phyloP scores from a whole-genome alignment of 2,888 invertebrate genomes.

The Empis livida region DNA sequence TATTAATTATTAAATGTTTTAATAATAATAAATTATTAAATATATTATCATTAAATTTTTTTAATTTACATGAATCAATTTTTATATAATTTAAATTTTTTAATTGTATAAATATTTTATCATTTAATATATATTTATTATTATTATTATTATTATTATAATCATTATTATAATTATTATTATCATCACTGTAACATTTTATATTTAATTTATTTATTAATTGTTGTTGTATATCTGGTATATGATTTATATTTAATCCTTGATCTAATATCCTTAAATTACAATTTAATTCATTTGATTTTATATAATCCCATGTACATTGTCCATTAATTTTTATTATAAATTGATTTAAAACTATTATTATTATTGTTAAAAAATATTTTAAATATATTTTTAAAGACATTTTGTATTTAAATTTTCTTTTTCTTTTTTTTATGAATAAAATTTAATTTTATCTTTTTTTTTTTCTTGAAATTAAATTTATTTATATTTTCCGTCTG shows the following conservation, averaged over 20 bases:
- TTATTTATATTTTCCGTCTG: too few species aligned
- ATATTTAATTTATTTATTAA: conserved; percentile 57
- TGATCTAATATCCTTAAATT: conserved; percentile 30
- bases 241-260: conserved; percentile 34
- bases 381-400: too few species aligned
- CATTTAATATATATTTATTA: conserved; percentile 19
- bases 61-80: conserved; percentile 67
- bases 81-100: conserved; percentile 61
- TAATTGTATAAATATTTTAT: conserved; percentile 57
- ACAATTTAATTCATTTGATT: conserved; percentile 34
- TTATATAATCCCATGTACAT: conserved; percentile 35
- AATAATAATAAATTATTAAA: conserved; percentile 71
- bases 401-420: background rate
- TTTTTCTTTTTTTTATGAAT: background rate
- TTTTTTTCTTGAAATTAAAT: too few species aligned
- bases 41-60: conserved; percentile 59
- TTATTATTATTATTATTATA: conserved; percentile 1
- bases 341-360: too few species aligned
- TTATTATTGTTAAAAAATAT: background rate
- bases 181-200: conserved; percentile 67
- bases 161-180: conserved; percentile 35
- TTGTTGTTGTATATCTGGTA: conserved; percentile 47
- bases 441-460: background rate
- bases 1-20: conserved; percentile 63
- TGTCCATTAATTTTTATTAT: conserved; percentile 19